Percentiles rank a stretch among this genome's conserved stretches.
Conservation (phyloP, 1,140 invertebrate species). For the Drosophila bocki region DNA sequence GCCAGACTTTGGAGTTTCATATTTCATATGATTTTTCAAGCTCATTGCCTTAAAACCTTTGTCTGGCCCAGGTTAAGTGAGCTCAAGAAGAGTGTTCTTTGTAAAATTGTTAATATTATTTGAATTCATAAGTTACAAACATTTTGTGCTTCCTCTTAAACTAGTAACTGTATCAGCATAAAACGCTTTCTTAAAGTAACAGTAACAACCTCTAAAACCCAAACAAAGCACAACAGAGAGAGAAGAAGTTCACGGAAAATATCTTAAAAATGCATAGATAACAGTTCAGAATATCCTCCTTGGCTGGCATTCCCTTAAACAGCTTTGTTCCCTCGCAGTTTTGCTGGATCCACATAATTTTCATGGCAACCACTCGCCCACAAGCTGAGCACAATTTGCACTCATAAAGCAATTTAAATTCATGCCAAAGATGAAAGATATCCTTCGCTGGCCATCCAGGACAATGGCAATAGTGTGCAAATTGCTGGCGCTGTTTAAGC, state of each 20-base stretch:
- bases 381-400: slow-evolving; percentile 30
- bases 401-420: slow-evolving; percentile 79
- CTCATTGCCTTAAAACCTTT: neutral
- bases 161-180: neutral
- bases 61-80: neutral
- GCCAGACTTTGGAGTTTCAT: slow-evolving; percentile 13
- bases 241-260: neutral
- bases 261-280: slow-evolving; percentile 14
- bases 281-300: neutral
- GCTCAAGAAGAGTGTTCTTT: neutral
- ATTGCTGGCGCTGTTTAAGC: slow-evolving; percentile 78
- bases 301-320: neutral
- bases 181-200: neutral
- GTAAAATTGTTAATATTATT: neutral
- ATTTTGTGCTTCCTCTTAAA: neutral
- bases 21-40: neutral
- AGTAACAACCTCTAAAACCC: neutral
- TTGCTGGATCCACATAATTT: slow-evolving; percentile 23
- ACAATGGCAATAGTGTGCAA: slow-evolving; percentile 75
- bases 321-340: neutral
- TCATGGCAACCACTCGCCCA: slow-evolving; percentile 4
- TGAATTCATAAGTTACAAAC: neutral
- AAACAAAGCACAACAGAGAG: neutral
- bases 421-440: slow-evolving; percentile 69
- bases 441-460: slow-evolving; percentile 35